Evolutionary conservation across 1,140 invertebrate genomes (phyloP).

Genomic region (Notospermus geniculatus): DNA sequence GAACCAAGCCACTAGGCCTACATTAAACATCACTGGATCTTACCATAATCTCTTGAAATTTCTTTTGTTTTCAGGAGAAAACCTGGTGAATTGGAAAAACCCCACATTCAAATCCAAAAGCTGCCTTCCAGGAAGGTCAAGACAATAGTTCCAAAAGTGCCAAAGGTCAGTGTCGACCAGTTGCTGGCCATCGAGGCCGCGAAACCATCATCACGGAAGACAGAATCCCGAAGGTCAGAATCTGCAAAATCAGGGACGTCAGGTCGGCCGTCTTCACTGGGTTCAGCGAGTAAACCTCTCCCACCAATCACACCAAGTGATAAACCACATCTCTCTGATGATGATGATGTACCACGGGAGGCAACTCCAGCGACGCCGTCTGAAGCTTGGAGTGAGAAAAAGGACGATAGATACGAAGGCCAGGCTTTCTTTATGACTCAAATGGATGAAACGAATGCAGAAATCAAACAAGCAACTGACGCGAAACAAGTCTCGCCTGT

Average conservation of each 20-base stretch:
- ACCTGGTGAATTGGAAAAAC: constrained; percentile 27
- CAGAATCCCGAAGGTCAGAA: background rate
- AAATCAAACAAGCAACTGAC: background rate
- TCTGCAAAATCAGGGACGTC: background rate
- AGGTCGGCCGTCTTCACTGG: background rate
- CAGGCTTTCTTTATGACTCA: constrained; percentile 53
- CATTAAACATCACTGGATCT: too few relatives aligned
- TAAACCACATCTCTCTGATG: too few relatives aligned
- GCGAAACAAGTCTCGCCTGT: background rate
- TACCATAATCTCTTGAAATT: background rate
- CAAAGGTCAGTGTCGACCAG: constrained; percentile 40
- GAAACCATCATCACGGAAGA: background rate
- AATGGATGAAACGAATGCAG: constrained; percentile 21
- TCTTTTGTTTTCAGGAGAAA: constrained; percentile 28
- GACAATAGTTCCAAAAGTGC: constrained; percentile 42
- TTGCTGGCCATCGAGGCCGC: constrained; percentile 39
- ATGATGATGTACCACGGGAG: background rate
- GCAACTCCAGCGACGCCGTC: background rate
- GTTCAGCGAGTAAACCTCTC: background rate
- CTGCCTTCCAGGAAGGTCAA: constrained; percentile 38
- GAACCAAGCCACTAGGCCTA: too few relatives aligned
- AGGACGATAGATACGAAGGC: constrained; percentile 17
- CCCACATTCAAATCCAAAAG: constrained; percentile 29
- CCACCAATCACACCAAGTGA: background rate
- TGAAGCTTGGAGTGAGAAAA: background rate